Conservation (phyloP, 2,113 vertebrate species). For the Aldabrachelys gigantea region DNA sequence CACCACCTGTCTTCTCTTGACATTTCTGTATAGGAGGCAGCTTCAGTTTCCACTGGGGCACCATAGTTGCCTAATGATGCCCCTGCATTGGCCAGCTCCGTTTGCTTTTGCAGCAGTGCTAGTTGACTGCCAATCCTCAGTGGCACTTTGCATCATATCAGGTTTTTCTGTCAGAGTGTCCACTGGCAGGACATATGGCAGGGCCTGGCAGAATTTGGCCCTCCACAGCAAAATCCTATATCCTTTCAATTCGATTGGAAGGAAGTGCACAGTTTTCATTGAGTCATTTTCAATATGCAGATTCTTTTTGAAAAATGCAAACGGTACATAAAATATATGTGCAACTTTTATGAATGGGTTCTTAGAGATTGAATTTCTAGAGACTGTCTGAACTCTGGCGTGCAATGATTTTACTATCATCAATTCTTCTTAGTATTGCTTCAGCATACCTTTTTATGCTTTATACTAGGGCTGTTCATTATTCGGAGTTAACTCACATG, state of each 20-base stretch:
- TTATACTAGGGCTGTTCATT: no score
- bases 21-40: no score
- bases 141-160: background rate
- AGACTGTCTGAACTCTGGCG: constrained; percentile 28
- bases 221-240: background rate
- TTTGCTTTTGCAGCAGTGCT: background rate
- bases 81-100: background rate
- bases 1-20: no score
- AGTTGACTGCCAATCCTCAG: background rate
- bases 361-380: constrained; percentile 35
- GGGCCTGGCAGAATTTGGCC: background rate
- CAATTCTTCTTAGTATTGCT: constrained; percentile 18
- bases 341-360: constrained; percentile 27
- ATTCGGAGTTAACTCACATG: no score
- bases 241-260: background rate
- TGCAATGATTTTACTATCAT: constrained; percentile 7
- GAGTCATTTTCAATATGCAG: background rate
- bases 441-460: background rate
- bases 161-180: background rate
- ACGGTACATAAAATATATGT: background rate
- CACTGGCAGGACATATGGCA: background rate
- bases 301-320: background rate
- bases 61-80: background rate
- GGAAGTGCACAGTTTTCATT: background rate
- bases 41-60: background rate